Evolutionary conservation across 2,113 vertebrate species (phyloP).

Genomic region (Cheilinus undulatus): DNA sequence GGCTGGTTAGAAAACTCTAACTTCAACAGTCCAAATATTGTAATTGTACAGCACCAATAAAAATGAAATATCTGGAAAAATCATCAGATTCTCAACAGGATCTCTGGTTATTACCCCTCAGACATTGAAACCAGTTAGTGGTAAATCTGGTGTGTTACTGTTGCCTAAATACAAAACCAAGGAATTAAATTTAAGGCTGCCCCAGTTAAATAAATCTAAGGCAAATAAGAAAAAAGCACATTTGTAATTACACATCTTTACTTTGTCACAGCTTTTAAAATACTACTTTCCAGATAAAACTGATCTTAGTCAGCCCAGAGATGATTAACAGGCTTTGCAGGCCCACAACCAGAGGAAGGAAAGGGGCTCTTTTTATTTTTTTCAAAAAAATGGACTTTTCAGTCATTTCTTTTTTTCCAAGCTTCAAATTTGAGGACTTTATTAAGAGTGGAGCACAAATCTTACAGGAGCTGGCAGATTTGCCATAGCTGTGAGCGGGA

Average conservation of each 20-base stretch:
- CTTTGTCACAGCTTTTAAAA: not conserved
- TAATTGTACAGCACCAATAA: not conserved
- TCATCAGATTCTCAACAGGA: not conserved
- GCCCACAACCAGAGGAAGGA: too few species aligned
- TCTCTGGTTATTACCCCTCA: not conserved
- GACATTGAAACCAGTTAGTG: not conserved
- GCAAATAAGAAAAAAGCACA: not conserved
- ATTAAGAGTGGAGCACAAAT: too few species aligned
- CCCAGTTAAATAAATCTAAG: not conserved
- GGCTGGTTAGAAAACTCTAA: too few species aligned
- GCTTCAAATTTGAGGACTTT: too few species aligned
- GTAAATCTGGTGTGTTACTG: constrained; percentile 13
- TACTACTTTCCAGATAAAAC: too few species aligned
- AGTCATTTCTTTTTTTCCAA: too few species aligned
- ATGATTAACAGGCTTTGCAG: not conserved
- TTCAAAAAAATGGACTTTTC: too few species aligned
- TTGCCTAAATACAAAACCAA: constrained; percentile 10
- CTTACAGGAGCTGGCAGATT: too few species aligned
- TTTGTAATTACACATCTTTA: not conserved
- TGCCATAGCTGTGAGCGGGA: too few species aligned
- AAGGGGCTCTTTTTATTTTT: too few species aligned
- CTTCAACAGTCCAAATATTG: too few species aligned
- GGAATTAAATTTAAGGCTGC: not conserved
- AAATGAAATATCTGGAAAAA: not conserved
- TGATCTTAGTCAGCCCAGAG: not conserved